Conservation (phyloP, 2,113 vertebrate species). For the Pantherophis guttatus region DNA sequence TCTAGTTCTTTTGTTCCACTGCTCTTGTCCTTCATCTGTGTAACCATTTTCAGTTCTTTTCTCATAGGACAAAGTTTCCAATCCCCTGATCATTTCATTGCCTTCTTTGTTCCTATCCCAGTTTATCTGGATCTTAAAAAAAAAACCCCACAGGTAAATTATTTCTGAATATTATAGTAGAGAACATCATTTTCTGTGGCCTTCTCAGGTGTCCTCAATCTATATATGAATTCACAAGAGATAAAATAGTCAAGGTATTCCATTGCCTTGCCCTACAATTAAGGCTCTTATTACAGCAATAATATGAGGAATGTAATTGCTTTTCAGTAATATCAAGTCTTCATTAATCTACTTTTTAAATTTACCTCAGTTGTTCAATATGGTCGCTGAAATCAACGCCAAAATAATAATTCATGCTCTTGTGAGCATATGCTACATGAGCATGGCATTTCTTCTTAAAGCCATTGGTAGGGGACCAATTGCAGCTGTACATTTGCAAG, state of each 20-base stretch:
- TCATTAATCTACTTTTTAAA: neutral
- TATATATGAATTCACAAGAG: neutral
- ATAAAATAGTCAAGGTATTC: neutral
- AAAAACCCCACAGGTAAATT: neutral
- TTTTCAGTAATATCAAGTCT: slow-evolving; percentile 19
- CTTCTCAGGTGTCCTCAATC: neutral
- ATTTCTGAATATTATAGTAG: neutral
- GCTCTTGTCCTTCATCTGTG: neutral
- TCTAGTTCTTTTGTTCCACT: neutral
- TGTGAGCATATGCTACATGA: neutral
- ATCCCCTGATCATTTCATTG: neutral
- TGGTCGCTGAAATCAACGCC: neutral
- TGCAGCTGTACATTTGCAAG: neutral
- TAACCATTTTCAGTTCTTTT: neutral
- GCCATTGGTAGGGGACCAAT: neutral
- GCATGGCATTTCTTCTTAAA: neutral
- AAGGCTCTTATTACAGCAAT: neutral
- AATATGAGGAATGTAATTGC: neutral
- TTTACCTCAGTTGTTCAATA: neutral
- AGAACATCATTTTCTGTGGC: neutral
- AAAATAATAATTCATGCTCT: neutral
- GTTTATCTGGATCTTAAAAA: neutral
- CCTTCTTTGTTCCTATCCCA: neutral
- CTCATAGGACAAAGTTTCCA: neutral
- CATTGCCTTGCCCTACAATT: neutral